These are phyloP conservation scores for Amazona ochrocephala DNA, from an alignment of 2,797 vertebrate genomes.

Conservation along the genomic window DNA sequence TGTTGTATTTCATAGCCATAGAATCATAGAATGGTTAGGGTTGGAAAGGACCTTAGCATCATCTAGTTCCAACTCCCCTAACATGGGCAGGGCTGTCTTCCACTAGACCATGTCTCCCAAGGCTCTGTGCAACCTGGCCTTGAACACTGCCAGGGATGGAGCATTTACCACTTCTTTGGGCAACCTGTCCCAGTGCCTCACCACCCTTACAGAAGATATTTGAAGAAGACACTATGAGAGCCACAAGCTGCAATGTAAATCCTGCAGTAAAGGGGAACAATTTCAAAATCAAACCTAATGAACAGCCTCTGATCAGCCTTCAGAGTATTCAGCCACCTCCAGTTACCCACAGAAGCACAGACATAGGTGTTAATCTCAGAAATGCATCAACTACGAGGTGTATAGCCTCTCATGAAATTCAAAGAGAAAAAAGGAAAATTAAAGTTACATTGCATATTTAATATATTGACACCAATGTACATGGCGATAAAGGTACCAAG, in stretches of 20 bases:
- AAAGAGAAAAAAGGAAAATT: background rate
- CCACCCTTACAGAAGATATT: background rate
- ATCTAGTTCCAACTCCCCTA: background rate
- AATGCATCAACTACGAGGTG: background rate
- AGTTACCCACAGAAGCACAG: background rate
- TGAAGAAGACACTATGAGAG: conserved; percentile 4
- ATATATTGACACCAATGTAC: background rate
- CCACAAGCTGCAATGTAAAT: conserved; percentile 11
- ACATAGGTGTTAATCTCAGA: background rate
- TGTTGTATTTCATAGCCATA: background rate
- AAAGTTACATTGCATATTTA: conserved; percentile 26
- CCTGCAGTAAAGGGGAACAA: conserved; percentile 1
- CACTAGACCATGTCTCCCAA: background rate
- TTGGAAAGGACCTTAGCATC: background rate
- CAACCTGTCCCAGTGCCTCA: background rate
- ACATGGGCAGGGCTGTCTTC: background rate
- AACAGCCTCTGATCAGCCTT: conserved; percentile 40
- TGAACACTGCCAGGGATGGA: background rate
- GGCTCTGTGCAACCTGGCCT: background rate
- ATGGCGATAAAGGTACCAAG: background rate
- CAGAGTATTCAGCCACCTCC: background rate
- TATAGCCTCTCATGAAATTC: conserved; percentile 18
- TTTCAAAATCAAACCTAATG: conserved; percentile 18
- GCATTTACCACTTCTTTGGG: background rate
- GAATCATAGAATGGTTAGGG: background rate